Evolutionary conservation across 2,888 invertebrate species (phyloP), one percentile per base, ranked within the genome.

Genomic region (Rhingia rostrata): DNA sequence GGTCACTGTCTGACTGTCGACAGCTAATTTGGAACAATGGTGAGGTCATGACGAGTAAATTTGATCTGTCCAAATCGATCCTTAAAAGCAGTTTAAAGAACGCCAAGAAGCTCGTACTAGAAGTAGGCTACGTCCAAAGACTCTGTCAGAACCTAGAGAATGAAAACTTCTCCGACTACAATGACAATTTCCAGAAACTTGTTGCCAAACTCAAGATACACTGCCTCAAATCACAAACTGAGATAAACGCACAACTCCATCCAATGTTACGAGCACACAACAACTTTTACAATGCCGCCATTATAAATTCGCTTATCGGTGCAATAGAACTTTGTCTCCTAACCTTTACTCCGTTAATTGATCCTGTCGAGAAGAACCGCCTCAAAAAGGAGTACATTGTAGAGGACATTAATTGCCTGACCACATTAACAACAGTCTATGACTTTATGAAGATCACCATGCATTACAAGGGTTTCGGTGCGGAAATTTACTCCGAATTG

Each of bases 281-380:
- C 5, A 72, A 81, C 5, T 67, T 72, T 4, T 88, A 87, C 51
- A 82, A 88, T 30, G 75, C 87, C 0, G 88, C 90, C 0, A 37
- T 90, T 4, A 73, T 89, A 0, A 87, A 89, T 35, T 87, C 89
- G 3, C 77, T 92, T 5, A 86, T 90, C 4, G 94, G 94, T 86
- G 90, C 93, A 22, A 86, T 94, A 0, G 93, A 94, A 87, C 89
- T 93, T 0, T 92, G 92, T 86, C 89, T 95, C 4, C 93, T 94
- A 88, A 92, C 94, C 0, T 93, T 94, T 89, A 92, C 95, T 9
- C 95, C 95, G 14, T 91, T 94, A 0, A 95, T 98, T 4, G 98
- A 98, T 92, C 97, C 97, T 0, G 94, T 96, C 0, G 94, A 95
- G 75, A 97, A 97, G 90, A 94, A 95, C 86, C 92, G 94, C 0